Conservation (phyloP, 2,888 invertebrate species). For the Lasioglossum leucozonium region DNA sequence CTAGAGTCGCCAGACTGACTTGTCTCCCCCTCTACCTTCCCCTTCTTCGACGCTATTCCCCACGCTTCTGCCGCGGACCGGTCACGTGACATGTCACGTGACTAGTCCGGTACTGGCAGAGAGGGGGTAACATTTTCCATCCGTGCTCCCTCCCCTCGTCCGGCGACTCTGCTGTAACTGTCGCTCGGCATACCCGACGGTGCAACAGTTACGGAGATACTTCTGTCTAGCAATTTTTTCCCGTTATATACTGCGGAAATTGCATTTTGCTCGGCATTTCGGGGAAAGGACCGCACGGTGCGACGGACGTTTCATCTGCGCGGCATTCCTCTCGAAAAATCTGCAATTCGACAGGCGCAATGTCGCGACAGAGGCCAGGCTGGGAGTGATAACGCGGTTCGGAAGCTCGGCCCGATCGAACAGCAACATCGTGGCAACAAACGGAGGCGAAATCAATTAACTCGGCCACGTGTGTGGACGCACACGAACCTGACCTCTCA, state of each 20-base stretch:
- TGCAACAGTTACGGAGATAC: no score
- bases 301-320: slow-evolving; percentile 14
- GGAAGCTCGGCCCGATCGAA: slow-evolving; percentile 68
- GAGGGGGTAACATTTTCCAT: no score
- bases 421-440: slow-evolving; percentile 71
- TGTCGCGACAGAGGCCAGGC: slow-evolving; percentile 38
- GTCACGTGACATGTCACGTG: no score
- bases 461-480: slow-evolving; percentile 66
- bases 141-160: no score
- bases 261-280: neutral
- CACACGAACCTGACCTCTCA: slow-evolving; percentile 62
- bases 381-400: slow-evolving; percentile 63
- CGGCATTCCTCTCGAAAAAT: slow-evolving; percentile 12
- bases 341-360: slow-evolving; percentile 13
- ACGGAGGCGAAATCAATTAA: slow-evolving; percentile 82
- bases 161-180: no score
- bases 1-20: no score
- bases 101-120: no score
- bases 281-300: neutral
- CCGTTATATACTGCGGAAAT: neutral
- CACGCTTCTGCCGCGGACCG: no score
- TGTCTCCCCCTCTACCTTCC: no score
- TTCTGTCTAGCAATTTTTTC: neutral
- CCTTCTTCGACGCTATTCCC: no score
- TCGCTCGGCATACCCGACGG: no score